These are phyloP conservation scores for Platanista minor DNA, from an alignment of 2,113 vertebrate genomes.

Conservation along the genomic window DNA sequence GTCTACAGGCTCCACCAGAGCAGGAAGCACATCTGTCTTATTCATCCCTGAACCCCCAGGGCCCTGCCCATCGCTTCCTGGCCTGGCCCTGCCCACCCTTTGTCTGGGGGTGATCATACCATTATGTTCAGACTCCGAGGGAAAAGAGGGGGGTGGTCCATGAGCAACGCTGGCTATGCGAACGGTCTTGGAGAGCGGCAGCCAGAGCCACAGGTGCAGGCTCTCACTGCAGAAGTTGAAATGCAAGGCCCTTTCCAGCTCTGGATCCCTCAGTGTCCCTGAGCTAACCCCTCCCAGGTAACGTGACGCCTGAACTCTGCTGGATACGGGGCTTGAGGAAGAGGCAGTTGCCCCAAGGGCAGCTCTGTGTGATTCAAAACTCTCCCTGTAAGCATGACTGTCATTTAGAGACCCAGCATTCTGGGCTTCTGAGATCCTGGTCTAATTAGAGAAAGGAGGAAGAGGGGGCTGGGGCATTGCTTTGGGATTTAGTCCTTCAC, in stretches of 20 bases:
- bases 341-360: not conserved
- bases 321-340: not conserved
- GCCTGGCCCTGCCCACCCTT: too few species aligned
- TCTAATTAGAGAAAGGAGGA: rapidly evolving
- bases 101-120: not conserved
- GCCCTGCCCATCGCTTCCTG: not conserved
- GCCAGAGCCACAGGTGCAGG: not conserved
- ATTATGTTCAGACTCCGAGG: not conserved
- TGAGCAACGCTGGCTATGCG: not conserved
- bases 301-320: rapidly evolving
- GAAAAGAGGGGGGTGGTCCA: rapidly evolving
- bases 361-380: not conserved
- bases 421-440: not conserved
- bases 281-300: not conserved
- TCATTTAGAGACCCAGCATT: not conserved
- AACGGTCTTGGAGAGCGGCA: not conserved
- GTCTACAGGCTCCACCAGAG: not conserved
- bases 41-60: not conserved
- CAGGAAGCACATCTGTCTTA: not conserved
- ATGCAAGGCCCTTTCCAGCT: not conserved
- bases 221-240: rapidly evolving
- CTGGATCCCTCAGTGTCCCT: rapidly evolving
- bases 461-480: rapidly evolving
- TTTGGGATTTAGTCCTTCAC: not conserved
- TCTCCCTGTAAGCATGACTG: rapidly evolving